Evolutionary conservation across 2,797 vertebrate genomes (phyloP).

Genomic region (Pantherophis alleghaniensis): DNA sequence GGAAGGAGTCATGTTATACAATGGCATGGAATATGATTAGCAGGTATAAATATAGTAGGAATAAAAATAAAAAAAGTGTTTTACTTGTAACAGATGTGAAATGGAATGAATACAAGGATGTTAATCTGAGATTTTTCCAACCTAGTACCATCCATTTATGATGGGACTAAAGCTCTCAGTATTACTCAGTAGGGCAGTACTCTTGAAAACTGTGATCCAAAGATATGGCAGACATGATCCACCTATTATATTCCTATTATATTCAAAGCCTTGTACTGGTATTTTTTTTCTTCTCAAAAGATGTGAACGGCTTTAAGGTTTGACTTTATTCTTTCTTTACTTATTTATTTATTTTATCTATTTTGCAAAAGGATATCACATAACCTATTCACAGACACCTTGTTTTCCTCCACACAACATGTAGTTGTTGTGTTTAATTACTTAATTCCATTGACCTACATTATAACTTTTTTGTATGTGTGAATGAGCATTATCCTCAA

Average conservation of each 20-base stretch:
- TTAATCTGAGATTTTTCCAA: neutral
- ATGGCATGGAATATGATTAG: conserved; percentile 15
- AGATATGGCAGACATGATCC: neutral
- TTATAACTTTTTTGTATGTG: neutral
- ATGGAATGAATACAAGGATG: conserved; percentile 3
- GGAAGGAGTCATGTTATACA: conserved; percentile 18
- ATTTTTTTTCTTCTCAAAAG: neutral
- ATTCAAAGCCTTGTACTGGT: neutral
- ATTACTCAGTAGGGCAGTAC: neutral
- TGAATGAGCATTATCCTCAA: neutral
- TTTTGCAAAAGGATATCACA: neutral
- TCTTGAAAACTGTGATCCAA: neutral
- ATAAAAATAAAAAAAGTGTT: neutral
- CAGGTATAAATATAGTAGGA: conserved; percentile 1
- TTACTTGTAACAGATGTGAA: conserved; percentile 34
- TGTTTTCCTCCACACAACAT: neutral
- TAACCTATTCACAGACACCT: neutral
- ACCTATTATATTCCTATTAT: neutral
- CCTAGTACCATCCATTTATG: neutral
- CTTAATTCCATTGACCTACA: neutral
- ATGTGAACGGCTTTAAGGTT: neutral
- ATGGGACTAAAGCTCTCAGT: neutral
- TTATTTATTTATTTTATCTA: neutral
- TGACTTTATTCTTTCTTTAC: neutral
- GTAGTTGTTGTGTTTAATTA: neutral